Percentiles rank a stretch among this genome's conserved stretches.
Conservation (phyloP, 2,113 vertebrate species). For the Macheiramphus alcinus region DNA sequence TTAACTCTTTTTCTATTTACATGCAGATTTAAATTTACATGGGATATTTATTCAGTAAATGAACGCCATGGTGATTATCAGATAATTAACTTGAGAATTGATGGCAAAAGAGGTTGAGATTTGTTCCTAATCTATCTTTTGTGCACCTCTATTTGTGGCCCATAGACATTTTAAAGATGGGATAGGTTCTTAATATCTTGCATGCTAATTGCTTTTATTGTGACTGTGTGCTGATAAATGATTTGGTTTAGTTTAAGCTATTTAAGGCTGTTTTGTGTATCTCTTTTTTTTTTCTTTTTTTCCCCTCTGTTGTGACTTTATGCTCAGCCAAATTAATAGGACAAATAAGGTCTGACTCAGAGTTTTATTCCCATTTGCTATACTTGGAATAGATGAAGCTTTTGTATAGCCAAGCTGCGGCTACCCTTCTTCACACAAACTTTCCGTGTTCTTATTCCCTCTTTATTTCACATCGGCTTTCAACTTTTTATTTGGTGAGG, state of each 20-base stretch:
- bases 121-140: constrained; percentile 41
- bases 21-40: constrained; percentile 47
- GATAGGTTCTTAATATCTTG: constrained; percentile 46
- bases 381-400: neutral
- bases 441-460: neutral
- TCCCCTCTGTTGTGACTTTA: neutral
- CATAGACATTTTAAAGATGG: constrained; percentile 6
- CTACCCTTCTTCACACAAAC: neutral
- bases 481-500: neutral
- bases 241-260: constrained; percentile 24
- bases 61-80: constrained; percentile 45
- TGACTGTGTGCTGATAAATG: neutral
- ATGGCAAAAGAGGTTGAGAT: constrained; percentile 29
- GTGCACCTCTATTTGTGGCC: constrained; percentile 39
- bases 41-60: constrained; percentile 49
- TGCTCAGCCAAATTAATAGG: neutral
- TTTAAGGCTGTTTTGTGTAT: neutral
- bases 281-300: neutral
- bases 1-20: constrained; percentile 53
- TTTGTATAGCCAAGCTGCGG: neutral
- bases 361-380: constrained; percentile 8
- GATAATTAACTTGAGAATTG: constrained; percentile 59
- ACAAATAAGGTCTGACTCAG: constrained; percentile 4
- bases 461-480: neutral
- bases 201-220: constrained; percentile 55